Base-by-base conservation (phyloP, 2,888 invertebrate genomes). In the Cheilosia pagana region DNA sequence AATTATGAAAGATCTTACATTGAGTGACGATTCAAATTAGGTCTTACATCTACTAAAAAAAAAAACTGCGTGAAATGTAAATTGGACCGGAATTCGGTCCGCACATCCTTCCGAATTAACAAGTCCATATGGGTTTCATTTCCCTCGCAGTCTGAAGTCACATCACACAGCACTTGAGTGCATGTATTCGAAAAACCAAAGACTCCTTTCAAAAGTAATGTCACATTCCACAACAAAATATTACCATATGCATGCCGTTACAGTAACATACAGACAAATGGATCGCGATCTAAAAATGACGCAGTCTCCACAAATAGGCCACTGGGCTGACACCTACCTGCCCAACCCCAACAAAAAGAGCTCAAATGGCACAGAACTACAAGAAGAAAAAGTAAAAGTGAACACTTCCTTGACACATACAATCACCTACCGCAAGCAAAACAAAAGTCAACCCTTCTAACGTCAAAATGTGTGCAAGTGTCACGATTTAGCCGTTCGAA, bases 281-380 rank as follows among this genome's bases (percentile, higher is more conserved):
- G 45, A 50, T 55, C 41, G 43, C 14, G 59, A 68, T 55, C 60
- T 41, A 41, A 23, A 63, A 52, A 43, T 78, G 78, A 78, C 63
- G 78, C 63, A 65, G 70, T 71, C 50, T 78, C 78, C 52, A 52
- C 12, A 78, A 78, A 78, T 78, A 71, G 78, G 78, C 71, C 71
- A 78, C 63, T 65, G 55, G 52, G 67, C 67, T 67, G 48, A 12
- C 59, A 39, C 50, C 35, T 45, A 35, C 50, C 23, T 55, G 52
- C 55, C 60, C 48, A 53, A 31, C 53, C 45, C 53, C 72, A n/a
- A n/a, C n/a, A n/a, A n/a, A n/a, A 7, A 53, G 35, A 72, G 43
- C 25, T 39, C 55, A 48, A 62, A 62, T 21, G 23, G 35, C 48
- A 39, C 10, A 60, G 12, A 28, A 28, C 7, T 28, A 28, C 7